These are phyloP conservation scores for Rotaria macrura DNA, from an alignment of 2,888 invertebrate genomes.

Conservation along the genomic window DNA sequence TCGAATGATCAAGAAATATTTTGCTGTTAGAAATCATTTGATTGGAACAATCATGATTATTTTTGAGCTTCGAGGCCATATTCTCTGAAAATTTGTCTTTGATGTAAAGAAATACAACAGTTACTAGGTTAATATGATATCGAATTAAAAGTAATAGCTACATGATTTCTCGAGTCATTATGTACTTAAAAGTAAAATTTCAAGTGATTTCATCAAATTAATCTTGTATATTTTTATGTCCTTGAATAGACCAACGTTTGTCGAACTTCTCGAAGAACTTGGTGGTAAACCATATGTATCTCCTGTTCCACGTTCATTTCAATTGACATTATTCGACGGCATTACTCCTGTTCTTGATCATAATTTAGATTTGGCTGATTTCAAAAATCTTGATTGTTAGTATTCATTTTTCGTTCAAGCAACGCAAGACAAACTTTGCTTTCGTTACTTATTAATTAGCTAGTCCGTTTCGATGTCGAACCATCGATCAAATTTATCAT, in stretches of 20 bases:
- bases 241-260: not conserved
- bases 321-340: conserved; percentile 5
- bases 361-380: not conserved
- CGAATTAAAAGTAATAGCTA: too few species aligned
- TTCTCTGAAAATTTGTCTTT: too few species aligned
- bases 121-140: too few species aligned
- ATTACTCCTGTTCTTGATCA: conserved; percentile 6
- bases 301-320: not conserved
- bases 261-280: not conserved
- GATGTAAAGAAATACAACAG: too few species aligned
- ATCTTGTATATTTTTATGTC: not conserved
- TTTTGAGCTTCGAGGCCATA: too few species aligned
- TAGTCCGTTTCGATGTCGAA: conserved; percentile 49
- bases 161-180: too few species aligned
- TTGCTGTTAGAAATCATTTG: too few species aligned
- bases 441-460: not conserved
- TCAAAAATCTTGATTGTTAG: not conserved
- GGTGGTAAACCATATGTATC: not conserved
- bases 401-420: not conserved
- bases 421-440: not conserved
- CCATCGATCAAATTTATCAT: conserved; percentile 74
- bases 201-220: not conserved
- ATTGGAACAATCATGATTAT: too few species aligned
- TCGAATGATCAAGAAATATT: too few species aligned
- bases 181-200: not conserved